Conservation (phyloP, 2,888 invertebrate genomes). For the Polia nebulosa region DNA sequence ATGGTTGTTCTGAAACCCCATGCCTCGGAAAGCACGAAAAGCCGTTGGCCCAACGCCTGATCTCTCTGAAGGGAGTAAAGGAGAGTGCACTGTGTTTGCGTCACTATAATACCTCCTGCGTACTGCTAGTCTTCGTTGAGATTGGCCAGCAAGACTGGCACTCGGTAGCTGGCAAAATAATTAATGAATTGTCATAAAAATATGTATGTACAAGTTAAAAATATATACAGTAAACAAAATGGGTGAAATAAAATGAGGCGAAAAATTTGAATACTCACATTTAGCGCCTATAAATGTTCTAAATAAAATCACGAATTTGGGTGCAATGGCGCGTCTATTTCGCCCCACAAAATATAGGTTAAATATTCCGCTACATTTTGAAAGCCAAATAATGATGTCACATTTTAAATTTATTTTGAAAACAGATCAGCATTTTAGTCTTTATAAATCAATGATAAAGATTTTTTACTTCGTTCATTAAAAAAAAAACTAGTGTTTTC, state of each 20-base stretch:
- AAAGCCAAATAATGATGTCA: not conserved
- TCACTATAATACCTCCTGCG: too few species aligned
- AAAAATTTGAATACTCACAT: constrained; percentile 17
- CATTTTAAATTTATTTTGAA: not conserved
- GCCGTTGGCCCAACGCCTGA: not conserved
- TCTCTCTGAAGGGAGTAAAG: too few species aligned
- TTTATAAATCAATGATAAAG: not conserved
- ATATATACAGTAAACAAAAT: not conserved
- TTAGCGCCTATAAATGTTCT: constrained; percentile 16
- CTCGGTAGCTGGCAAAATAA: not conserved
- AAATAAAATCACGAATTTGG: constrained; percentile 20
- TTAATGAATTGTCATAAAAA: not conserved
- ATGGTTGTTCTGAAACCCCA: not conserved
- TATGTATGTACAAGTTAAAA: too few species aligned
- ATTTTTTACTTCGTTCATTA: constrained; percentile 4
- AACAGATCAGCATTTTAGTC: constrained; percentile 10
- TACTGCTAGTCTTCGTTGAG: not conserved
- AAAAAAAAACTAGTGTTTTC: constrained; percentile 13
- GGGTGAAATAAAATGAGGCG: constrained; percentile 18
- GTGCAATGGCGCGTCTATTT: constrained; percentile 29
- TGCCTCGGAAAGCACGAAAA: not conserved
- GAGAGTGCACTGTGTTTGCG: too few species aligned
- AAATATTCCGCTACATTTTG: constrained; percentile 23
- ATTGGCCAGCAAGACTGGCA: not conserved
- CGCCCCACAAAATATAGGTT: constrained; percentile 8